Evolutionary conservation across 1,140 invertebrate genomes (phyloP).

Genomic region (Apis laboriosa): DNA sequence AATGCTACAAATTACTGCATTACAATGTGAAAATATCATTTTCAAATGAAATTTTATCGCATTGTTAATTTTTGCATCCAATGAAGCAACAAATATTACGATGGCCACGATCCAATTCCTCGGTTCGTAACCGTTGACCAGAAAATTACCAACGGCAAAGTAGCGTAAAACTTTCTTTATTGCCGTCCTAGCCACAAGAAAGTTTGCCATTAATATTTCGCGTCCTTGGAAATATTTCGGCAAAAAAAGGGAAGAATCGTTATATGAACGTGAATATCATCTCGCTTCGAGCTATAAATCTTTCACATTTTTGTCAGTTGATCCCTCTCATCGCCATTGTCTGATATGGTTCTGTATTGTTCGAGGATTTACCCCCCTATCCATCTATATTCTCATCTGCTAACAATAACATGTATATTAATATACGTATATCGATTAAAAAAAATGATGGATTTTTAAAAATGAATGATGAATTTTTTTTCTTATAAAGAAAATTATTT

Average conservation of each 20-base stretch:
- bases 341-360: not conserved
- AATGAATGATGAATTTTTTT: too few relatives aligned
- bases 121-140: not conserved
- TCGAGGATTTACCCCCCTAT: not conserved
- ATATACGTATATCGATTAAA: too few relatives aligned
- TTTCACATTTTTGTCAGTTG: not conserved
- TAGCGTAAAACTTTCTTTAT: conserved; percentile 5
- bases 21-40: too few relatives aligned
- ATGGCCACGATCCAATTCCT: not conserved
- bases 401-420: too few relatives aligned
- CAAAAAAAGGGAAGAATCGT: not conserved
- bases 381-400: too few relatives aligned
- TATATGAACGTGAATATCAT: not conserved
- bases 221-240: not conserved
- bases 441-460: too few relatives aligned
- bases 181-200: not conserved
- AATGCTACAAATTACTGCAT: too few relatives aligned
- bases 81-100: not conserved
- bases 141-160: conserved; percentile 12
- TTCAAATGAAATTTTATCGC: too few relatives aligned
- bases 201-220: not conserved
- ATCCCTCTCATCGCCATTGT: not conserved
- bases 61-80: not conserved
- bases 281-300: not conserved
- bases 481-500: too few relatives aligned